Percentiles rank a stretch among this genome's conserved stretches.
phyloP scores from a whole-genome alignment of 2,888 invertebrate species.

The Hirtodrosophila cameraria region DNA sequence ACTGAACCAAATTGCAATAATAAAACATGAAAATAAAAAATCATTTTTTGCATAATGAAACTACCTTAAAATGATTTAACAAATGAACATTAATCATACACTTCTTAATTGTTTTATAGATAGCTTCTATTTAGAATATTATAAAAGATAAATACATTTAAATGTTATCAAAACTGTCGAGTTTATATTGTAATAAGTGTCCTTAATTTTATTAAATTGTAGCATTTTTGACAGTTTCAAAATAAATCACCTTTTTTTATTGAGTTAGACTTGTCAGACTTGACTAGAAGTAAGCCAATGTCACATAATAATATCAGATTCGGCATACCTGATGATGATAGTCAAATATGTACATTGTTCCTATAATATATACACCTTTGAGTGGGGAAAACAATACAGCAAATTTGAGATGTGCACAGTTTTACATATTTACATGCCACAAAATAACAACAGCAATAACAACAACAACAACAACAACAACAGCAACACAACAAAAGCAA shows the following conservation, averaged over 20 bases:
- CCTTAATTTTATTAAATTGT: neutral
- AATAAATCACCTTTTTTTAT: too few relatives aligned
- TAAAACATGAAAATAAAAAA: too few relatives aligned
- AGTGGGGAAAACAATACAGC: conserved; percentile 13
- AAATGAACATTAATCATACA: too few relatives aligned
- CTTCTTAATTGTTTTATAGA: too few relatives aligned
- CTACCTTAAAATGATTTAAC: too few relatives aligned
- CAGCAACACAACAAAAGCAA: conserved; percentile 9
- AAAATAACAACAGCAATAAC: conserved; percentile 15
- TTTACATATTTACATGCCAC: conserved; percentile 36
- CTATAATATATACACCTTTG: neutral
- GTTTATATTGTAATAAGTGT: too few relatives aligned
- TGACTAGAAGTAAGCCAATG: neutral
- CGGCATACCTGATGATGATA: neutral
- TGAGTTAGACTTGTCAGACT: too few relatives aligned
- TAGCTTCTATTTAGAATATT: too few relatives aligned
- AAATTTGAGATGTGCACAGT: conserved; percentile 21
- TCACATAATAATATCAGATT: neutral
- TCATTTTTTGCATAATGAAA: neutral
- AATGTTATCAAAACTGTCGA: too few relatives aligned
- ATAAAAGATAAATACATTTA: too few relatives aligned
- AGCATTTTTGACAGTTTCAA: neutral
- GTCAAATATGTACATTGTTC: conserved; percentile 7
- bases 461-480: conserved; percentile 4
- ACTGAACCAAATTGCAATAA: neutral